Percentiles rank a stretch among this genome's conserved stretches.
Conservation (phyloP, 2,888 invertebrate genomes). For the Chrysodeixis includens region DNA sequence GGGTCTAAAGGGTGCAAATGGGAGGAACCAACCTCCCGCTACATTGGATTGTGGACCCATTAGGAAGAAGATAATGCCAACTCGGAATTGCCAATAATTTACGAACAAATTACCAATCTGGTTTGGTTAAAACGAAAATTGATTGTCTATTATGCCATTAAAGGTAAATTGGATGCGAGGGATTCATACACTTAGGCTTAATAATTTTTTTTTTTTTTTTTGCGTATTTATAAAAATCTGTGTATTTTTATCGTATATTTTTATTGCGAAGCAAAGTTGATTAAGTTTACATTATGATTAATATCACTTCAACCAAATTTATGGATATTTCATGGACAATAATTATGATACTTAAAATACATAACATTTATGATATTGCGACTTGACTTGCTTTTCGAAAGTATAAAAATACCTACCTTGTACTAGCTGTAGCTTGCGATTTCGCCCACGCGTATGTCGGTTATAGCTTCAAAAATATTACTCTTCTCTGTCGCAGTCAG, state of each 20-base stretch:
- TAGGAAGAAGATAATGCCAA: slow-evolving; percentile 16
- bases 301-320: no score
- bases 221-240: neutral
- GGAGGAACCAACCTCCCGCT: no score
- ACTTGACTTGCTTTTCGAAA: no score
- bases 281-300: no score
- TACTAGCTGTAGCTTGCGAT: no score
- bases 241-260: neutral
- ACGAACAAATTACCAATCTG: slow-evolving; percentile 2
- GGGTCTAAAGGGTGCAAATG: neutral
- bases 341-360: no score
- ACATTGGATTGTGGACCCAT: slow-evolving; percentile 20
- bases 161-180: slow-evolving; percentile 2
- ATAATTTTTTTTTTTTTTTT: neutral
- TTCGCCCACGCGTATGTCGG: no score
- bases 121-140: neutral
- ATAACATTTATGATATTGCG: no score
- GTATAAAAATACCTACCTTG: no score
- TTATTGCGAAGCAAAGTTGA: neutral
- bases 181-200: slow-evolving; percentile 1
- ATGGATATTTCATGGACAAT: no score
- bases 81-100: neutral
- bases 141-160: neutral
- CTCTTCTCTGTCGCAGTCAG: no score
- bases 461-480: no score